Evolutionary conservation across 2,888 invertebrate species (phyloP), one percentile per base, ranked within the genome.

Genomic region (Phytoseiulus persimilis): DNA sequence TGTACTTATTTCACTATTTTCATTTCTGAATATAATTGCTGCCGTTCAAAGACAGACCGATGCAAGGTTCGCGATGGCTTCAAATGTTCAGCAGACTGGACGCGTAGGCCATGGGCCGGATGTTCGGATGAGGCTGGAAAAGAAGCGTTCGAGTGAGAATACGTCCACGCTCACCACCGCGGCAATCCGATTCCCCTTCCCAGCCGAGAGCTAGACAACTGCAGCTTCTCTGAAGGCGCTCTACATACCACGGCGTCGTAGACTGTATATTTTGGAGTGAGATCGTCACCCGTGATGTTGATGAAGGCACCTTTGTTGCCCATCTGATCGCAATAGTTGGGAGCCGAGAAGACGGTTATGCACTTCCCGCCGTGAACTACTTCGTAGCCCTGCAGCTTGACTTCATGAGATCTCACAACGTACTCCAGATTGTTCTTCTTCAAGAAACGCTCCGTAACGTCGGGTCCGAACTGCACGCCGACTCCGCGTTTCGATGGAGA

Each of bases 291-390:
- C 91, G 95, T 96, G 93, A 99, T 95, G 91, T 95, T 98, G 92
- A 99, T 98, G 94, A 97, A 99, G 92, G 99, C 98, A 92, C 99
- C 99, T 93, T 96, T 95, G 94, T 99, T 99, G 92, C 97, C 98
- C 97, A 99, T 98, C 90, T 97, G 96, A 95, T 99, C 98, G 95
- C 99, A 99, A 94, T 99, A 99, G 93, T 99, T 99, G 91, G 99
- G 99, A 91, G 99, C 99, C 0, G 98, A 98, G 94, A 99, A 99
- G 89, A 99, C 98, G 23, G 99, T 99, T 92, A 99, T 97, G 93
- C 99, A 99, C 92, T 96, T 96, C 83, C 97, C 98, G 92, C 96
- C 95, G 92, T 99, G 99, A 45, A 96, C 96, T 87, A 97, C 94
- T 93, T 99, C 99, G 92, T 98, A 99, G 0, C 99, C 99, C 90